A percentile compares a stretch with the other conserved stretches of the same genome.
Conservation (phyloP, 2,888 invertebrate genomes). For the Dasysyrphus albostriatus region DNA sequence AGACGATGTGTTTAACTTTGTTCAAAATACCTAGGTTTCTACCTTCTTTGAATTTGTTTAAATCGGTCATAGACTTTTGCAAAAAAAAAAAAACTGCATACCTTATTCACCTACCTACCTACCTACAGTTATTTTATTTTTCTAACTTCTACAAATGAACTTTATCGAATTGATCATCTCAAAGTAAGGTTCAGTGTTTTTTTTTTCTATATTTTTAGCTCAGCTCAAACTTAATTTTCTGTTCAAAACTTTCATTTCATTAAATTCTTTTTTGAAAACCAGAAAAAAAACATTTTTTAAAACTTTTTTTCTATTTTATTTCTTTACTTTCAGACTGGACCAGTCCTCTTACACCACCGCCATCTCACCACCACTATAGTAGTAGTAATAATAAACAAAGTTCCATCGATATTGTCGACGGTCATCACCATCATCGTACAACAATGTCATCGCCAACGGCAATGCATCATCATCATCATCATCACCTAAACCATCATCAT, state of each 20-base stretch:
- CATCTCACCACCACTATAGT: constrained; percentile 77
- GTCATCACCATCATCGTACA: constrained; percentile 78
- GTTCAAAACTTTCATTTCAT: neutral
- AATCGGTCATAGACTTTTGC: too few species aligned
- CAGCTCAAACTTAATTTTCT: neutral
- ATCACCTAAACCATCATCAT: constrained; percentile 77
- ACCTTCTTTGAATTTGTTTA: too few species aligned
- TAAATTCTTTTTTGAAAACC: neutral
- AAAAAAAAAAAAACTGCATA: too few species aligned
- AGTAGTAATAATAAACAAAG: constrained; percentile 67
- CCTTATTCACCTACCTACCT: too few species aligned
- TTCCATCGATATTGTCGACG: constrained; percentile 80
- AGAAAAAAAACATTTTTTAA: constrained; percentile 8
- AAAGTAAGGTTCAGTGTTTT: too few species aligned
- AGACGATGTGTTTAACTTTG: too few species aligned
- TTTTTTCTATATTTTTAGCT: too few species aligned
- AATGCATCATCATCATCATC: constrained; percentile 78
- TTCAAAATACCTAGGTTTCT: too few species aligned
- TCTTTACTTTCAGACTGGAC: constrained; percentile 81
- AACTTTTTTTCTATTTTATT: constrained; percentile 45
- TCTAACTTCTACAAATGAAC: too few species aligned
- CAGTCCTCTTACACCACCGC: constrained; percentile 83
- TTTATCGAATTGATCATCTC: too few species aligned
- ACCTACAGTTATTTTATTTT: too few species aligned
- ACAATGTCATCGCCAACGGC: constrained; percentile 72